Evolutionary conservation across 2,888 invertebrate genomes (phyloP).

Genomic region (Eristalis intricaria): DNA sequence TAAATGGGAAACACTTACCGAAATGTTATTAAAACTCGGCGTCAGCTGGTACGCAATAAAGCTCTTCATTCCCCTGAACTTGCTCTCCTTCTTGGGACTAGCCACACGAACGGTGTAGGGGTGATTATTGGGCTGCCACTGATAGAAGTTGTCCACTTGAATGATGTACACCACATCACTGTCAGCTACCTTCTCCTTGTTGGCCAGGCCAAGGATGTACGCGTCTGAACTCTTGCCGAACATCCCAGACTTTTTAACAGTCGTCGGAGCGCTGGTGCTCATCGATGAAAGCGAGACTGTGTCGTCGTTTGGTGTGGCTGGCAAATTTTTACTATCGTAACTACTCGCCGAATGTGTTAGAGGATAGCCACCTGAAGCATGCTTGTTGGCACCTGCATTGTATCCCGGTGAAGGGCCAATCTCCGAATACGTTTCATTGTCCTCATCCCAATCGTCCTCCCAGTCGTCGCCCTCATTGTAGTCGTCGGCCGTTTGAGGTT

Average conservation of each 20-base stretch:
- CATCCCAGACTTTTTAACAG: conserved; percentile 90
- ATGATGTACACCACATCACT: conserved; percentile 88
- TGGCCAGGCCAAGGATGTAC: conserved; percentile 89
- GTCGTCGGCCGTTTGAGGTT: conserved; percentile 84
- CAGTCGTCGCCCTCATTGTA: conserved; percentile 88
- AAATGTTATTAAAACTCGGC: conserved; percentile 96
- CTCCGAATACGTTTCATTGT: conserved; percentile 90
- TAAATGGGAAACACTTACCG: conserved; percentile 83
- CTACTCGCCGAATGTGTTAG: conserved; percentile 76
- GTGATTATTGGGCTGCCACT: conserved; percentile 89
- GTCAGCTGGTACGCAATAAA: conserved; percentile 98
- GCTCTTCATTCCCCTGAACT: conserved; percentile 98
- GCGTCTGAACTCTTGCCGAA: conserved; percentile 96
- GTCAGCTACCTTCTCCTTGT: conserved; percentile 86
- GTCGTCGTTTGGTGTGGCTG: conserved; percentile 82
- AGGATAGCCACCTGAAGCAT: conserved; percentile 49
- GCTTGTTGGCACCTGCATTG: conserved; percentile 72
- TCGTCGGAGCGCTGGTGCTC: conserved; percentile 74
- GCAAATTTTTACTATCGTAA: conserved; percentile 79
- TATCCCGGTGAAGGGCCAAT: conserved; percentile 84
- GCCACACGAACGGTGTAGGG: conserved; percentile 93
- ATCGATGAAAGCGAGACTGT: conserved; percentile 80
- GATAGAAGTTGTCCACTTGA: conserved; percentile 87
- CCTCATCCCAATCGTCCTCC: conserved; percentile 93
- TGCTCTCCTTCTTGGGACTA: conserved; percentile 98